Base-by-base conservation (phyloP, 2,797 vertebrate species). In the Helicolenus hilgendorfi region DNA sequence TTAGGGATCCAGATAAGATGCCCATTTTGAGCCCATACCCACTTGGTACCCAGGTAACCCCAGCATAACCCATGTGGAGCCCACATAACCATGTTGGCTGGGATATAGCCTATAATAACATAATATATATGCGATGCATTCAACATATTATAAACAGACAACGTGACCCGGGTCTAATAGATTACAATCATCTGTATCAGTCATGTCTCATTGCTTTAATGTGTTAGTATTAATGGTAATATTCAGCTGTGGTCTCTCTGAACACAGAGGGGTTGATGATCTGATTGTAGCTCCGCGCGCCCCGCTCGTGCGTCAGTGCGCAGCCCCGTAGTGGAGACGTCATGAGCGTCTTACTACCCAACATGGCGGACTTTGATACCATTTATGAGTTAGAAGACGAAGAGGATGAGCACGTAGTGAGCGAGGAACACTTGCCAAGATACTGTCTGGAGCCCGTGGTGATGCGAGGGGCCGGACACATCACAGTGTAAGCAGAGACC, bases 291-390 rank as follows among this genome's bases (percentile, higher is more conserved):
- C 15, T 18, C 45, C 45, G 18, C 87, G 81, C 45, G 27, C 88
- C 88, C 20, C 81, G 72, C 65, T 49, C 82, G 3, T 15, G 58
- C 24, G 41, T 65, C 59, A 73, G 79, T 72, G 87, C 91, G 92
- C 93, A 36, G 59, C 76, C 80, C 68, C 79, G 85, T 1, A 5
- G 41, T 41, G 68, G 58, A 89, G 95, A 98, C 98, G 98, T 98
- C 98, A 99, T 98, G 98, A 98, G 98, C 97, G 98, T 98, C 95
- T 97, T 89, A 93, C 98, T 98, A 72, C 98, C 98, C 98, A 99
- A 99, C 97, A 99, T 99, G 99, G 98, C 99, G 98, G 99, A 99
- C 96, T 99, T 99, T 97, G 98, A 99, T 97, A 99, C 98, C 92
- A 99, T 99, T 98, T 99, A 98, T 91, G 99, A 99, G 97, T 96